Conservation (phyloP, 2,113 vertebrate genomes). For the Okapia johnstoni region DNA sequence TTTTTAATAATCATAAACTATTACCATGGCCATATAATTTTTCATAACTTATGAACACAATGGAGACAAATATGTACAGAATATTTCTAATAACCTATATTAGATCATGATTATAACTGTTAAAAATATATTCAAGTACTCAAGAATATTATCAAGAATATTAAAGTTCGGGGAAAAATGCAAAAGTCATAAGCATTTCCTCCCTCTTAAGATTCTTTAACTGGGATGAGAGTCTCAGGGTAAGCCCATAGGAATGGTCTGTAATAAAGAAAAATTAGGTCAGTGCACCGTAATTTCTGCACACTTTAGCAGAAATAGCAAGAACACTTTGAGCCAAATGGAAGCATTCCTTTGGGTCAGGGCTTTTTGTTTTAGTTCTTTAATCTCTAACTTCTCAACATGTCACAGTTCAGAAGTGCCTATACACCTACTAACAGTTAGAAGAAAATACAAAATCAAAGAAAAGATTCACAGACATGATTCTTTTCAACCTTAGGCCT, state of each 20-base stretch:
- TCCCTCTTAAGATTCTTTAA: conserved; percentile 32
- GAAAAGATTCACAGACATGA: neutral
- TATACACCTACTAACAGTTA: neutral
- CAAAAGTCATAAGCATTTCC: conserved; percentile 14
- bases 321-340: conserved; percentile 34
- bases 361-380: conserved; percentile 28
- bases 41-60: neutral
- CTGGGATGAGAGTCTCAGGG: conserved; percentile 32
- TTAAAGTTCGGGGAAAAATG: neutral
- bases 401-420: neutral
- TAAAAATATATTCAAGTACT: conserved; percentile 34
- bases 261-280: conserved; percentile 57
- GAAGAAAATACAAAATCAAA: neutral
- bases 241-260: conserved; percentile 48
- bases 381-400: conserved; percentile 8
- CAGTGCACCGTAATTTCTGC: conserved; percentile 33
- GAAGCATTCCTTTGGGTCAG: neutral
- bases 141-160: conserved; percentile 47
- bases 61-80: neutral
- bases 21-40: neutral
- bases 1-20: neutral
- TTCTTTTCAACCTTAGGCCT: neutral
- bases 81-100: neutral
- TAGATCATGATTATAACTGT: conserved; percentile 3
- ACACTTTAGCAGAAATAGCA: conserved; percentile 38